Evolutionary conservation across 2,888 invertebrate genomes (phyloP), one percentile per base, ranked within the genome.

Genomic region (Lordiphosa fenestrarum): DNA sequence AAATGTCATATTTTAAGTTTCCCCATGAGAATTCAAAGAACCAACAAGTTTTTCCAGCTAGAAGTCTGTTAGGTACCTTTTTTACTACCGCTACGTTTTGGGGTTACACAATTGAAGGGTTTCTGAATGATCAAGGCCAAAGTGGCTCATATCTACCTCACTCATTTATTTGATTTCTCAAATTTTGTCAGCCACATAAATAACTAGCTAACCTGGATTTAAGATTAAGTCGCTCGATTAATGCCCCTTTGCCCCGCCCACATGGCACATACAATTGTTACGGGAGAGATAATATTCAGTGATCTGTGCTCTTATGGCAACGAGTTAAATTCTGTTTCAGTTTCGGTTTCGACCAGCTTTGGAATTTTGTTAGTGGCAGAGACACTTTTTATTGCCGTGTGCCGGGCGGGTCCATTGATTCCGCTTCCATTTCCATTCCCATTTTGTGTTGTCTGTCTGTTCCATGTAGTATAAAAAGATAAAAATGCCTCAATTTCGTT

Each of bases 231-330:
- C 42, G 33, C 39, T 39, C 13, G 25, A 42, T 44, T 44, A 33
- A 44, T 25, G 30, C 44, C 13, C 38, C 37, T 77, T 77, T 84
- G 84, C 84, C 84, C 15, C 15, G 83, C 84, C 84, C 84, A 85
- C 85, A 85, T 84, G 25, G 37, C 85, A 82, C 84, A 85, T 81
- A 81, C 84, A 84, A 84, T 84, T 85, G 85, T 85, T 84, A 80
- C 78, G 78, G 81, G 84, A 85, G 85, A 86, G 85, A 86, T 47
- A 86, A 86, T 85, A 87, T 77, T 84, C 86, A 87, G 69, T 86
- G 86, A 87, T 86, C 87, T 86, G 87, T 85, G 46, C 12, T 25
- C 44, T 47, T 15, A 80, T 85, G 83, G 85, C 81, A 87, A 87
- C 78, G 84, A 84, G 86, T 87, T 87, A 87, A 86, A 85, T 78